A percentile compares a stretch with the other conserved stretches of the same genome.
phyloP scores from a whole-genome alignment of 2,797 vertebrate genomes.

The Anguilla anguilla region DNA sequence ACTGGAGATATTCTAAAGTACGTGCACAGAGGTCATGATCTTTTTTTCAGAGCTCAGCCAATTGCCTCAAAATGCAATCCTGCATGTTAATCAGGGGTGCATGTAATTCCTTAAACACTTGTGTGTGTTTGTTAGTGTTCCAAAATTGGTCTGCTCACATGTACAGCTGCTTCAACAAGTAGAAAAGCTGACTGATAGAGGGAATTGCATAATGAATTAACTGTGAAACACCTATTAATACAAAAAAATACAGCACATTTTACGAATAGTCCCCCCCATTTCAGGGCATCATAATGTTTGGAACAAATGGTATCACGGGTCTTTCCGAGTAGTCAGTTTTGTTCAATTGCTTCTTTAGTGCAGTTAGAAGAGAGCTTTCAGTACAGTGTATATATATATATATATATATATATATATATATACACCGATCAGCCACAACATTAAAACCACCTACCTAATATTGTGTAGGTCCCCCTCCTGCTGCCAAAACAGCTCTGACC shows the following conservation, averaged over 20 bases:
- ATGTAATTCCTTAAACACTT: background rate
- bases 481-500: no score
- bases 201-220: background rate
- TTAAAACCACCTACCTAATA: no score
- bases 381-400: no score
- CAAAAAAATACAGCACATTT: background rate
- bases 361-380: no score
- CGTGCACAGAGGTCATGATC: conserved; percentile 78
- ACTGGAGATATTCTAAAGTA: conserved; percentile 69
- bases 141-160: background rate
- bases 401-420: no score
- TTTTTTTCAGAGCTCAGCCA: conserved; percentile 67
- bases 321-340: no score
- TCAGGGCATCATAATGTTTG: no score
- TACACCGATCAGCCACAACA: no score
- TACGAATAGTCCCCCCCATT: no score
- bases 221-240: background rate
- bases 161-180: background rate
- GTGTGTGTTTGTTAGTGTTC: background rate
- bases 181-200: background rate
- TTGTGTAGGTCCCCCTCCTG: no score
- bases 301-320: no score
- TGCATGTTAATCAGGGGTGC: conserved; percentile 66
- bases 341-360: no score
- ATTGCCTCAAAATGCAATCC: conserved; percentile 70